Evolutionary conservation across 2,888 invertebrate species (phyloP).

Genomic region (Timema cristinae): DNA sequence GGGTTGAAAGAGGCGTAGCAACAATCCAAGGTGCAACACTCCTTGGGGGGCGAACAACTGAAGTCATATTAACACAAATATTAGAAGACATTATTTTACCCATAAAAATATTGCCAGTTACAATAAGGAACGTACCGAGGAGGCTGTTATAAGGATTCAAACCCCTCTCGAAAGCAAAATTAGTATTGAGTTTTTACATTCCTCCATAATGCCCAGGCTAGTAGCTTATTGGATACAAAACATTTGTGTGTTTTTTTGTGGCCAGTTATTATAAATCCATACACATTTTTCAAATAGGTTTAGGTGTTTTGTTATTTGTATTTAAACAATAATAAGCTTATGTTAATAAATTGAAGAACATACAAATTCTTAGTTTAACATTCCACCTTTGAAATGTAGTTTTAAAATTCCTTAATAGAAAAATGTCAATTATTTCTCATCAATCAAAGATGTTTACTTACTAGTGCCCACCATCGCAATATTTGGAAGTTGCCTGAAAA

Average conservation of each 20-base stretch:
- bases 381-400: no score
- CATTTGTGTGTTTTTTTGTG: no score
- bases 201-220: no score
- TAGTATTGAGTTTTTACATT: no score
- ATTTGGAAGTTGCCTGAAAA: constrained; percentile 23
- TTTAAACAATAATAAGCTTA: not conserved
- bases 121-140: no score
- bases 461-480: constrained; percentile 25
- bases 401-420: no score
- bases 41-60: constrained; percentile 67
- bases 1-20: constrained; percentile 53
- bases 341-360: no score
- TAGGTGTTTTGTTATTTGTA: not conserved
- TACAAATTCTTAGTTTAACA: no score
- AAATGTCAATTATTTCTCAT: not conserved
- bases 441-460: constrained; percentile 15
- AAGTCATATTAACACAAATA: not conserved
- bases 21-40: constrained; percentile 67
- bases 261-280: not conserved
- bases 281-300: not conserved
- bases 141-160: no score
- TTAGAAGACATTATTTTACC: not conserved
- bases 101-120: no score
- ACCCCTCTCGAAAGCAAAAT: no score
- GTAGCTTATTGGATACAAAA: no score